Percentiles rank a stretch among this genome's conserved stretches.
These are phyloP conservation scores for Cylindroiulus punctatus DNA, from an alignment of 2,888 invertebrate genomes.

Conservation along the genomic window DNA sequence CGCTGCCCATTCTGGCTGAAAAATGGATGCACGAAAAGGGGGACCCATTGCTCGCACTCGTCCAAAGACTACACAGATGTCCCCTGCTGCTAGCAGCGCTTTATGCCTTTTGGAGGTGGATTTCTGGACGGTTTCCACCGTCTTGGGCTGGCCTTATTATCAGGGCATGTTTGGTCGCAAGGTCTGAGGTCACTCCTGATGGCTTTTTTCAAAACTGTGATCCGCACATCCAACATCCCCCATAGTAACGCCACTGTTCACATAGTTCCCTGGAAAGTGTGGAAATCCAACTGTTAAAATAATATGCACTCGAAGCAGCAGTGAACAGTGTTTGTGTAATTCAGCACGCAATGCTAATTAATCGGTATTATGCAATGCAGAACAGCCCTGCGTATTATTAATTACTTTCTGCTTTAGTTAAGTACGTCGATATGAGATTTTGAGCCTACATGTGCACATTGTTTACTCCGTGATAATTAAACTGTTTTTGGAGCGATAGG, in stretches of 20 bases:
- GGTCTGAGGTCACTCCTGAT: not conserved
- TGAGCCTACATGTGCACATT: not conserved
- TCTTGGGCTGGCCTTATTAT: not conserved
- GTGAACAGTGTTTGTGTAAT: not conserved
- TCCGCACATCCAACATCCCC: not conserved
- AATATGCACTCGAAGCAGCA: not conserved
- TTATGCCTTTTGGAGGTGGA: constrained; percentile 6
- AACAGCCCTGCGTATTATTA: not conserved
- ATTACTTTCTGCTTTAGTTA: constrained; percentile 12
- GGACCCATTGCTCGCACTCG: not conserved
- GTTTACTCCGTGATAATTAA: constrained; percentile 16
- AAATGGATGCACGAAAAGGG: not conserved
- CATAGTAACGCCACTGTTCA: too few relatives aligned
- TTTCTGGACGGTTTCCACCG: not conserved
- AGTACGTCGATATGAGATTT: not conserved
- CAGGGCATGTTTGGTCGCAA: not conserved
- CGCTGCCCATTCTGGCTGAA: constrained; percentile 31
- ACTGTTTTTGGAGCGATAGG: not conserved
- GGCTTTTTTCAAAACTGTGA: not conserved
- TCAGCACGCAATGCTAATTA: constrained; percentile 1
- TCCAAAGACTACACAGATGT: not conserved
- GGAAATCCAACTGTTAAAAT: too few relatives aligned
- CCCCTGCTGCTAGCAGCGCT: not conserved
- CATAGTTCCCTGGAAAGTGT: too few relatives aligned
- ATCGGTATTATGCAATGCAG: not conserved